phyloP scores from a whole-genome alignment of 1,140 invertebrate genomes.

The Trichonephila inaurata region DNA sequence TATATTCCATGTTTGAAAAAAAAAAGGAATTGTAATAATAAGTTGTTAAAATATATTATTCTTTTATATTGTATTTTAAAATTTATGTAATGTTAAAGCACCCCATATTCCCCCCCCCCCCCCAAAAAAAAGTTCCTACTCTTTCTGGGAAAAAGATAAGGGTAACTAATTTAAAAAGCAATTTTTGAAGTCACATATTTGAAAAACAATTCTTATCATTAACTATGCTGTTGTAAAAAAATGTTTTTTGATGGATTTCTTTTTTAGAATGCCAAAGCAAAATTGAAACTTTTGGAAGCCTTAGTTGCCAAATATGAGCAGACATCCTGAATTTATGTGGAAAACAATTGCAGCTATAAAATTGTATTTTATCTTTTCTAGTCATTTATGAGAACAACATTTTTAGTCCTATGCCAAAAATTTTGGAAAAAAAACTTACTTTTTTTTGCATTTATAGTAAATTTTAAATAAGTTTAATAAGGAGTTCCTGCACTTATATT shows the following conservation, averaged over 20 bases:
- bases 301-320: constrained; percentile 89
- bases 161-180: not conserved
- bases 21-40: no score
- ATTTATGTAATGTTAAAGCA: no score
- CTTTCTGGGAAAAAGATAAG: not conserved
- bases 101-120: no score
- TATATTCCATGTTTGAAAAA: no score
- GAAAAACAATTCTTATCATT: not conserved
- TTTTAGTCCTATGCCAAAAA: not conserved
- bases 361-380: constrained; percentile 32
- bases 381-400: constrained; percentile 57
- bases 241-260: not conserved
- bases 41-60: no score
- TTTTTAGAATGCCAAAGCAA: constrained; percentile 88
- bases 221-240: no score
- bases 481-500: constrained; percentile 29
- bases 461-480: constrained; percentile 8
- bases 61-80: no score
- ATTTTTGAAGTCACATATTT: constrained; percentile 28
- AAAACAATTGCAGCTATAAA: not conserved
- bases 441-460: constrained; percentile 14
- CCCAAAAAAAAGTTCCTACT: no score
- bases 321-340: constrained; percentile 29
- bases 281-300: constrained; percentile 91
- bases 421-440: constrained; percentile 16